Base-by-base conservation (phyloP, 2,797 vertebrate species). In the Arrhamphus sclerolepis region DNA sequence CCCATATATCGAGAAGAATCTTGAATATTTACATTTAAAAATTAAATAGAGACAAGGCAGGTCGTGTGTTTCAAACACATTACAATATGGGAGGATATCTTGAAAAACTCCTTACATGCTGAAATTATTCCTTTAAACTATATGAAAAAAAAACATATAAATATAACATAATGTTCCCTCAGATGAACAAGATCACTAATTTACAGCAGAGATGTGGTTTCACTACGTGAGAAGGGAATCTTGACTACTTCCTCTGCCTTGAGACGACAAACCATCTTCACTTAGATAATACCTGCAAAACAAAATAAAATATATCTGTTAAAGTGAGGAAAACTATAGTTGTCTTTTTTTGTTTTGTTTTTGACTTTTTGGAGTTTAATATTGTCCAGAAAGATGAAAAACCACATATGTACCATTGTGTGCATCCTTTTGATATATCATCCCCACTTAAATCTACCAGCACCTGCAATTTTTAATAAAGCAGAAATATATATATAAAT, bases 381-480 rank as follows among this genome's bases (percentile, higher is more conserved):
- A 34, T 29, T 41, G n/a, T 1, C 31, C 0, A 52, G 17, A 6
- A 3, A 6, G 41, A 28, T 20, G 2, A 63, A 46, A n/a, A 56
- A 62, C 50, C 2, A 3, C 2, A 46, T 24, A 56, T 86, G 93
- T 89, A 99, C 97, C 97, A 99, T 70, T 95, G 95, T 43, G 97
- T 99, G 91, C 92, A 95, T 89, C 97, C 97, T 93, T 93, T 96
- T 62, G 93, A 83, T 68, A 98, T 95, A 42, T 98, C 97, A 53
- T 97, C 96, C 40, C 93, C 92, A 61, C 93, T 93, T 86, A 98
- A 88, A 87, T 95, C 92, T 70, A 98, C 94, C 74, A 96, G 56
- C 63, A 95, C 87, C 97, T 99, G 87, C 10, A 56, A 65, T 56
- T 20, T 31, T 21, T 19, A 34, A 9, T 2, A 14, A 10, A 20